These are phyloP conservation scores for Macropus fuliginosus DNA, from an alignment of 2,797 vertebrate genomes.

Conservation along the genomic window DNA sequence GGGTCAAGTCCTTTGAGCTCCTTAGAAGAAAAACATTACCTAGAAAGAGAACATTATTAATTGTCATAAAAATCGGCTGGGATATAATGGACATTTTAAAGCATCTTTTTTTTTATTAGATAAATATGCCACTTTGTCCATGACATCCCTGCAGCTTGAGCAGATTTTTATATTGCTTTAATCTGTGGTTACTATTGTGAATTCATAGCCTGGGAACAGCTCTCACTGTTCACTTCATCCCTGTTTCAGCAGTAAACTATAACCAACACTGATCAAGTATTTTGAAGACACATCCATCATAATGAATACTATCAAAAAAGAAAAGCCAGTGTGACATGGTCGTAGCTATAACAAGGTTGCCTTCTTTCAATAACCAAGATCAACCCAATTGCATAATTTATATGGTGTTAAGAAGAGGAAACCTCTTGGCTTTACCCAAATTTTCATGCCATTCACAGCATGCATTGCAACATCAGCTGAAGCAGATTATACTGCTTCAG, in stretches of 20 bases:
- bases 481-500: neutral
- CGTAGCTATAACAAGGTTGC: neutral
- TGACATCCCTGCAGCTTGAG: neutral
- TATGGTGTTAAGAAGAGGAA: neutral
- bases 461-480: rapidly evolving
- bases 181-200: neutral
- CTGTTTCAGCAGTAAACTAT: neutral
- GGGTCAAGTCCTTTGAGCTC: neutral
- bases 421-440: neutral
- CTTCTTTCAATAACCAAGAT: neutral
- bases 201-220: neutral
- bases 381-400: neutral
- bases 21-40: neutral
- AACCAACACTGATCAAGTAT: neutral
- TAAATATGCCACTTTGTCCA: neutral
- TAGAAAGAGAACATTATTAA: neutral
- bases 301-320: neutral
- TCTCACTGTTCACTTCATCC: neutral
- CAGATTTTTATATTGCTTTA: neutral
- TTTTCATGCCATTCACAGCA: neutral
- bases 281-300: neutral
- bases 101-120: neutral
- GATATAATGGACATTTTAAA: neutral
- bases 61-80: neutral
- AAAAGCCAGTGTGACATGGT: neutral